These are phyloP conservation scores for Stegophylla sp. DNA, from an alignment of 2,888 invertebrate species.

Conservation along the genomic window DNA sequence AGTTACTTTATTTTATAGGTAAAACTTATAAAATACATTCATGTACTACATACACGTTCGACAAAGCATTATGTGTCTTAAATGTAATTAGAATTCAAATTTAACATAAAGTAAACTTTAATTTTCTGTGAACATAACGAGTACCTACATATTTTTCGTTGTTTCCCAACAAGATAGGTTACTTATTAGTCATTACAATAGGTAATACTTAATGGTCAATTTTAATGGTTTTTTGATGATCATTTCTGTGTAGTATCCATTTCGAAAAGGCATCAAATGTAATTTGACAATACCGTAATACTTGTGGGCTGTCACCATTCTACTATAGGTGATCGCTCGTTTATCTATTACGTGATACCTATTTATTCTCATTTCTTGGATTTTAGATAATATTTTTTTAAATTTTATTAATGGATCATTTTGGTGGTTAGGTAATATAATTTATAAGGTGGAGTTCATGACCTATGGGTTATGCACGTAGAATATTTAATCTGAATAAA, in stretches of 20 bases:
- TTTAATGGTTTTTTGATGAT: background rate
- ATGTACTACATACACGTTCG: background rate
- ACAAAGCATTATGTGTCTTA: background rate
- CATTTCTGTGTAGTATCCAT: background rate
- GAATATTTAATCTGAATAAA: background rate
- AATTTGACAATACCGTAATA: too few relatives aligned
- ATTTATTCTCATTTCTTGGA: too few relatives aligned
- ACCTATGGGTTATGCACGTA: background rate
- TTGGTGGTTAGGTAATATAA: background rate
- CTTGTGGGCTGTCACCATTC: too few relatives aligned
- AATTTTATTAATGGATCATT: background rate
- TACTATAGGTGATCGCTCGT: too few relatives aligned
- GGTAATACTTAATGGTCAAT: background rate
- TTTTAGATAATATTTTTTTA: background rate
- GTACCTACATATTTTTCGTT: background rate
- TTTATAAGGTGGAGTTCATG: background rate
- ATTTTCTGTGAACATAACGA: background rate
- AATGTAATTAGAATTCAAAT: background rate
- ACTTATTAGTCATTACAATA: background rate
- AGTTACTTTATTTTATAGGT: constrained; percentile 42
- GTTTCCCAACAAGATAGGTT: background rate
- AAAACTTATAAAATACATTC: background rate
- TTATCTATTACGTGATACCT: too few relatives aligned
- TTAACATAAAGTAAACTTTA: background rate
- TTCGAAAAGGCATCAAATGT: background rate